Evolutionary conservation across 2,113 vertebrate genomes (phyloP), one percentile per base, ranked within the genome.

Genomic region (Lepisosteus oculatus): DNA sequence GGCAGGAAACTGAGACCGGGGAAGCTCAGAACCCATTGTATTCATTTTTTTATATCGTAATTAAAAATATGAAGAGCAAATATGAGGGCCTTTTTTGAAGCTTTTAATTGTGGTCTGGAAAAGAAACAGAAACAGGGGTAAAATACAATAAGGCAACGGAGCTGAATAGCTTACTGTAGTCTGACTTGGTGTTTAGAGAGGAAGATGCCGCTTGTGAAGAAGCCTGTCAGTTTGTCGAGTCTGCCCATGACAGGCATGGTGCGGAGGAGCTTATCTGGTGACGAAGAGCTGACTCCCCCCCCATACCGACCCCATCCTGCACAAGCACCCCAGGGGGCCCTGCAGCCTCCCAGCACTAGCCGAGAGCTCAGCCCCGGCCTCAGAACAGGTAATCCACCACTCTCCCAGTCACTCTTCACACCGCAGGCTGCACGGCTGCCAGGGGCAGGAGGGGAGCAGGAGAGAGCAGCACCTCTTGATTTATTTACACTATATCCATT

Each of bases 121-220:
- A 41, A 45, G 64, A n/a, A 12, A n/a, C 11, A 42, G 63, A 66
- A 45, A n/a, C n/a, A 71, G 67, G 59, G 71, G 83, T 73, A 82
- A 68, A 68, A 75, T 29, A 29, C 29, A 29, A 29, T 29, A 64
- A 61, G 47, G 61, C 59, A 73, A 76, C 72, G 43, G 83, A 82
- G 79, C 85, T 78, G 11, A 80, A 85, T 90, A 91, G 86, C 93
- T 96, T 83, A 95, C 92, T 91, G 83, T 81, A 93, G 90, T 95
- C 88, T 96, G 94, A 90, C 93, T 95, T 96, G 92, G 93, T 96
- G 86, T 97, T 95, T 96, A 97, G 96, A 97, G 89, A 94, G 95
- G 94, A 98, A 95, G 94, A 95, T 93, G 84, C 93, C 92, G 77
- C 81, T 95, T 90, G 95, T 92, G 91, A 95, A 95, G 88, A 94